Evolutionary conservation across 2,888 invertebrate species (phyloP).

Genomic region (Cepaea hortensis): DNA sequence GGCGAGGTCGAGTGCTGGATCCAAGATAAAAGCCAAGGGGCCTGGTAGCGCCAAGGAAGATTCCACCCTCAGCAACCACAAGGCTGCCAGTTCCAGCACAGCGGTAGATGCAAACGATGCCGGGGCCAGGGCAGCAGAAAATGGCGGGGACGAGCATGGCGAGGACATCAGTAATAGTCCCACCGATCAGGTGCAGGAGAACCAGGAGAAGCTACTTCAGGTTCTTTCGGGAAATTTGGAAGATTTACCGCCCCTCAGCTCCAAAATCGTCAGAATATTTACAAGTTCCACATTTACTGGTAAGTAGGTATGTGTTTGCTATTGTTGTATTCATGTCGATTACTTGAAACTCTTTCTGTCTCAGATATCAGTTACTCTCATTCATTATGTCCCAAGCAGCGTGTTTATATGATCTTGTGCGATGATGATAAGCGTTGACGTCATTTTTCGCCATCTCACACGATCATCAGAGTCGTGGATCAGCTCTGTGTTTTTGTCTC

Average conservation of each 20-base stretch:
- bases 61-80: constrained; percentile 44
- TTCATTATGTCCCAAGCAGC: no score
- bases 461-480: no score
- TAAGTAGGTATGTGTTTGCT: constrained; percentile 75
- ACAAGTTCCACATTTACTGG: constrained; percentile 99
- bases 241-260: constrained; percentile 93
- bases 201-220: constrained; percentile 55
- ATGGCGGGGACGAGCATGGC: constrained; percentile 31
- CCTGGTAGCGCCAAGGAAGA: constrained; percentile 42
- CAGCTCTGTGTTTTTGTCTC: no score
- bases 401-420: no score
- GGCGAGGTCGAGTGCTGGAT: constrained; percentile 10
- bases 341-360: no score
- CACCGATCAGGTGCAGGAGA: constrained; percentile 60
- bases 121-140: constrained; percentile 16
- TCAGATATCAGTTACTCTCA: no score
- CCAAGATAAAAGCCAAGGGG: constrained; percentile 26
- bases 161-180: constrained; percentile 28
- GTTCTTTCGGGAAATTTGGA: constrained; percentile 77
- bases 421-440: no score
- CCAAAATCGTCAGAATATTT: constrained; percentile 98
- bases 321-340: no score
- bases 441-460: no score
- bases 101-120: neutral
- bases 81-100: constrained; percentile 33